phyloP scores from a whole-genome alignment of 2,888 invertebrate genomes.

The Seira ritae region DNA sequence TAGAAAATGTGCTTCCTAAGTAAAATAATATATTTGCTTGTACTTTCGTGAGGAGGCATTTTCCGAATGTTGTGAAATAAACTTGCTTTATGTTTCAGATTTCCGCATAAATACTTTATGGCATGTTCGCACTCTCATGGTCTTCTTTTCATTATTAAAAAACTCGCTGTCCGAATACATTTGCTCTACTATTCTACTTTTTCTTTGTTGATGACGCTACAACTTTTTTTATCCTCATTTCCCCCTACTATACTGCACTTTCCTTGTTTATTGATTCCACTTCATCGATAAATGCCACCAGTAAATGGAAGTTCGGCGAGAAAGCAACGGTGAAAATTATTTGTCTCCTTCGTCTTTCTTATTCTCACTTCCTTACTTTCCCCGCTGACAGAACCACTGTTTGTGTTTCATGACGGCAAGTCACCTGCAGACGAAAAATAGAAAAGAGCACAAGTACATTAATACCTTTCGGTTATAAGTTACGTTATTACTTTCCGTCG shows the following conservation, averaged over 20 bases:
- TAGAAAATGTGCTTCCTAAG: too few relatives aligned
- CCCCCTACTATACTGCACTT: background rate
- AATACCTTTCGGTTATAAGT: background rate
- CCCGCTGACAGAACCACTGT: background rate
- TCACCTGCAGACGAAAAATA: background rate
- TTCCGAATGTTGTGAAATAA: too few relatives aligned
- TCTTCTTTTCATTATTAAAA: too few relatives aligned
- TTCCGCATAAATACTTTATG: too few relatives aligned
- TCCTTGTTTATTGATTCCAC: constrained; percentile 31
- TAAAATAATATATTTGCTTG: too few relatives aligned
- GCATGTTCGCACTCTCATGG: too few relatives aligned
- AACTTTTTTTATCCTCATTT: background rate
- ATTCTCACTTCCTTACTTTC: background rate
- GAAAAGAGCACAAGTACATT: background rate
- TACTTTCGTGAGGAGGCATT: too few relatives aligned
- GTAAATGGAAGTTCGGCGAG: constrained; percentile 9
- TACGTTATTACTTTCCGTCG: too few relatives aligned
- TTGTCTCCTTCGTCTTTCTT: constrained; percentile 24
- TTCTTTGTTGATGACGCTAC: too few relatives aligned
- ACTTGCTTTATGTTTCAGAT: too few relatives aligned
- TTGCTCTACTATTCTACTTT: too few relatives aligned
- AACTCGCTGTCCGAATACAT: too few relatives aligned
- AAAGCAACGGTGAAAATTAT: constrained; percentile 27
- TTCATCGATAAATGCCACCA: constrained; percentile 43
- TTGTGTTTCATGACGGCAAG: background rate